Percentiles rank a stretch among this genome's conserved stretches.
phyloP scores from a whole-genome alignment of 2,888 invertebrate genomes.

The Hydroisotoma schaefferi region DNA sequence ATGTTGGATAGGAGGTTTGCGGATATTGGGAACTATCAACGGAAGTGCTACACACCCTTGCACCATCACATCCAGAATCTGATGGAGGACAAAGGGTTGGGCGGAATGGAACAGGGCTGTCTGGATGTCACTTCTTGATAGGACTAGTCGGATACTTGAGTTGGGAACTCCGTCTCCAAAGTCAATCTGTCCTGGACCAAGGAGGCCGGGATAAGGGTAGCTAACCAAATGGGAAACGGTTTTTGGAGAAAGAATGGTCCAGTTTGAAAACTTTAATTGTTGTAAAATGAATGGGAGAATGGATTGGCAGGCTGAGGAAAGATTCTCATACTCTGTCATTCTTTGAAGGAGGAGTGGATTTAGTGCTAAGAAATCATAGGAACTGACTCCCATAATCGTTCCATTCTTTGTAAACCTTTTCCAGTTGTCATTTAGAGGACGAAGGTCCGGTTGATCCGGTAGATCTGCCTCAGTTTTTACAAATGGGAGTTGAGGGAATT shows the following conservation, averaged over 20 bases:
- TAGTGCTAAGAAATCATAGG: not conserved
- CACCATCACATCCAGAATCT: not conserved
- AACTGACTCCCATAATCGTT: not conserved
- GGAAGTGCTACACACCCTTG: slow-evolving; percentile 8
- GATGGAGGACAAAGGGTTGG: not conserved
- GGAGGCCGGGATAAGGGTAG: not conserved
- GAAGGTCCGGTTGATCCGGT: not conserved
- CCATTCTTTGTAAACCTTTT: not conserved
- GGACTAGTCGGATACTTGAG: not conserved
- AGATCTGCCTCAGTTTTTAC: not conserved
- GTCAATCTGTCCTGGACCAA: slow-evolving; percentile 10
- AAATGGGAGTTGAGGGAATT: no score
- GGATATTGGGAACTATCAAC: slow-evolving; percentile 1
- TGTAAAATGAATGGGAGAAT: not conserved
- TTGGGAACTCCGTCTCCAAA: not conserved
- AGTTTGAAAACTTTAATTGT: not conserved
- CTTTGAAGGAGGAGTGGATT: not conserved
- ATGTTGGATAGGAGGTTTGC: no score
- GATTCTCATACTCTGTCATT: not conserved
- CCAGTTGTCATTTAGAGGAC: slow-evolving; percentile 7
- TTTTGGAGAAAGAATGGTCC: not conserved
- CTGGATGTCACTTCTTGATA: slow-evolving; percentile 15
- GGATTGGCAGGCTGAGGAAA: not conserved
- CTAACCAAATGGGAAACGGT: slow-evolving; percentile 4
- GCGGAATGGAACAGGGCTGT: slow-evolving; percentile 11